Evolutionary conservation across 2,888 invertebrate genomes (phyloP).

Genomic region (Torymus tubicola): DNA sequence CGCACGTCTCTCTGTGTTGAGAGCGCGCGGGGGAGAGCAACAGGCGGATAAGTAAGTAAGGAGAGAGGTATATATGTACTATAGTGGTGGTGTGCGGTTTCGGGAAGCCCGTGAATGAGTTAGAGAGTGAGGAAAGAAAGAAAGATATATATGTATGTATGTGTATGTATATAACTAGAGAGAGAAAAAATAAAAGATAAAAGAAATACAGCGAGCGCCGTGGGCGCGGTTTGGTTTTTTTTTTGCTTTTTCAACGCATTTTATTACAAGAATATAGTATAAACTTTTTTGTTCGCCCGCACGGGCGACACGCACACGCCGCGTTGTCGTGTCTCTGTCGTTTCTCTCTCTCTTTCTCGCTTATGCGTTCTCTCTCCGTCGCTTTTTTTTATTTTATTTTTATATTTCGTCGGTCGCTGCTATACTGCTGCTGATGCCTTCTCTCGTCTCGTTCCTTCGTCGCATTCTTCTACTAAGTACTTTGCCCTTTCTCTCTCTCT

Average conservation of each 20-base stretch:
- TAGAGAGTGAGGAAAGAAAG: background rate
- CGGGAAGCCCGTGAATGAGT: background rate
- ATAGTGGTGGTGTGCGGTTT: background rate
- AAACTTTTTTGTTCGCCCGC: conserved; percentile 67
- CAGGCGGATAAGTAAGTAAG: conserved; percentile 37
- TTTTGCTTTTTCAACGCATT: conserved; percentile 67
- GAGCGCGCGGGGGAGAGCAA: conserved; percentile 28
- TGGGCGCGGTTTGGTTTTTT: too few species aligned
- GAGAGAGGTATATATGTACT: background rate
- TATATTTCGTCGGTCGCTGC: conserved; percentile 16
- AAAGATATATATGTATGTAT: background rate
- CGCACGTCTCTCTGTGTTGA: background rate
- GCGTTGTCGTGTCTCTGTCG: too few species aligned
- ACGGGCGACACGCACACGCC: too few species aligned
- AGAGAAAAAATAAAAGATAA: too few species aligned
- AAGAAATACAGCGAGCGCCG: background rate
- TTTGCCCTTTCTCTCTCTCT: too few species aligned
- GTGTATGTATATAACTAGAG: background rate
- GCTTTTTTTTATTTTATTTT: conserved; percentile 2
- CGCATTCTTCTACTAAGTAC: background rate
- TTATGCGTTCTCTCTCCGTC: too few species aligned
- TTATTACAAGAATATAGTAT: conserved; percentile 77
- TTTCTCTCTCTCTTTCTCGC: too few species aligned
- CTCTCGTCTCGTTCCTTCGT: background rate
- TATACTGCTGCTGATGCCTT: background rate